Evolutionary conservation across 2,888 invertebrate genomes (phyloP).

Genomic region (Acronicta aceris): DNA sequence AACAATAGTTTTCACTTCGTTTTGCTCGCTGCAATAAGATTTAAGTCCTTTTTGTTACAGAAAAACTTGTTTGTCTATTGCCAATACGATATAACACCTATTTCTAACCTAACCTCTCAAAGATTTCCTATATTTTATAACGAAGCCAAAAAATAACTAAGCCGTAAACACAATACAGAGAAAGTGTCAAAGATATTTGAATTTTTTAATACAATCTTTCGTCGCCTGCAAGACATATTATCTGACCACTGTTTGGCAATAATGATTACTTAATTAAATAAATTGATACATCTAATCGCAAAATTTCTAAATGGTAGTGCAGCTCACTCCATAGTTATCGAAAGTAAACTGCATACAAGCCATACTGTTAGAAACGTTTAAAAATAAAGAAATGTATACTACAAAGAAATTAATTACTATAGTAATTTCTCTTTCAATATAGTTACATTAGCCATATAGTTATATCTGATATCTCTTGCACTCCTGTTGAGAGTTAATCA

Average conservation of each 20-base stretch:
- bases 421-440: constrained; percentile 13
- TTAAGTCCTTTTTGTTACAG: constrained; percentile 5
- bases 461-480: constrained; percentile 17
- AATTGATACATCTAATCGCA: not conserved
- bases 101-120: too few relatives aligned
- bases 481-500: constrained; percentile 41
- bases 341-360: constrained; percentile 7
- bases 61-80: not conserved
- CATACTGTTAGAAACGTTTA: not conserved
- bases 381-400: not conserved
- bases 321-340: not conserved
- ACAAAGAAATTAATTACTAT: not conserved
- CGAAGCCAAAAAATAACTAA: too few relatives aligned
- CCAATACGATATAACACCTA: too few relatives aligned
- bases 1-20: constrained; percentile 14
- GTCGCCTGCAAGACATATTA: too few relatives aligned
- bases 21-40: constrained; percentile 8
- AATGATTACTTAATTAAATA: not conserved
- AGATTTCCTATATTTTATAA: too few relatives aligned
- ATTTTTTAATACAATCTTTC: too few relatives aligned
- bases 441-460: not conserved
- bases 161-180: too few relatives aligned
- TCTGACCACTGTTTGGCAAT: too few relatives aligned
- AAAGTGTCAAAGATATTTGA: too few relatives aligned
- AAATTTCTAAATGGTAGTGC: too few relatives aligned